Percentiles rank a stretch among this genome's conserved stretches.
Conservation (phyloP, 1,140 invertebrate genomes). For the Drosophila orosa region DNA sequence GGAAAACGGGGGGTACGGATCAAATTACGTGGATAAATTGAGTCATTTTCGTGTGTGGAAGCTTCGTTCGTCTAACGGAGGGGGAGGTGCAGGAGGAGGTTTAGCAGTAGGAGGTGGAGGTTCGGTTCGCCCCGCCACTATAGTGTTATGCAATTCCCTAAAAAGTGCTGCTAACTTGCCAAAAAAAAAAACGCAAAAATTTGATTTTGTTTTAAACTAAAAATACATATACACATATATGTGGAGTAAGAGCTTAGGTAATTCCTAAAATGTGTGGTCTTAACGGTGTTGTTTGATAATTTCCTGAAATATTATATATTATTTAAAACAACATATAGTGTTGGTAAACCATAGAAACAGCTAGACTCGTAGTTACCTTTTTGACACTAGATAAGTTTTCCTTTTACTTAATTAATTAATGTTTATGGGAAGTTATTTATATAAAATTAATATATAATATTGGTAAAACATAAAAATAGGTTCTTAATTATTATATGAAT, state of each 20-base stretch:
- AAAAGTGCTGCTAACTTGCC: conserved; percentile 12
- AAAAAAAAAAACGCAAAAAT: background rate
- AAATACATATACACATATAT: background rate
- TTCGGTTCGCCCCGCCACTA: background rate
- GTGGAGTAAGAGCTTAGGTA: conserved; percentile 2
- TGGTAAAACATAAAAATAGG: background rate
- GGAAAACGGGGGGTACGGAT: background rate
- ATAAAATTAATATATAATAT: too few relatives aligned
- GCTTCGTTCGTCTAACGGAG: conserved; percentile 9
- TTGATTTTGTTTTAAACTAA: background rate
- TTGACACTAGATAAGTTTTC: background rate
- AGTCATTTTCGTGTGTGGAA: conserved; percentile 28
- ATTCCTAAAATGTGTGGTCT: background rate
- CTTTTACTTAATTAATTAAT: background rate
- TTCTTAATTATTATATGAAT: too few relatives aligned
- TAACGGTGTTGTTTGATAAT: background rate
- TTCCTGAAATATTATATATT: background rate
- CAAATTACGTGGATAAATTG: conserved; percentile 35
- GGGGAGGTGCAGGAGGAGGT: background rate
- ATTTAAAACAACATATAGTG: background rate
- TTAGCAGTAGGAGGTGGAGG: background rate
- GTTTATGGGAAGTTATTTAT: background rate
- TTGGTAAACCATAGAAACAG: background rate
- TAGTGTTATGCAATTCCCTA: conserved; percentile 11
- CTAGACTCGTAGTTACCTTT: background rate